A percentile compares a stretch with the other conserved stretches of the same genome.
These are phyloP conservation scores for Nannoperca australis DNA, from an alignment of 2,797 vertebrate genomes.

Conservation along the genomic window DNA sequence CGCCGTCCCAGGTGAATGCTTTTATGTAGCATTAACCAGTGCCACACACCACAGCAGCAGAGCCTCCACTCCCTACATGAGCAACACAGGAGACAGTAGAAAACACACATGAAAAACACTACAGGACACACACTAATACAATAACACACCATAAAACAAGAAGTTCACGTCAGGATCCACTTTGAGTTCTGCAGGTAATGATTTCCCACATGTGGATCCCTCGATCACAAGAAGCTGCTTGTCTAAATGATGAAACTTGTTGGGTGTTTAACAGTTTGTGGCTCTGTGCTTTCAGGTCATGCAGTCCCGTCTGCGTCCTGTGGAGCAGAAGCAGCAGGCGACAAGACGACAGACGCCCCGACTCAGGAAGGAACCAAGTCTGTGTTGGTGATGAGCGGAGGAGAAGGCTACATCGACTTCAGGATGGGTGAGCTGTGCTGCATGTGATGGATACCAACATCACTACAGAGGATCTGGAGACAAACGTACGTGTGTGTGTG, in stretches of 20 bases:
- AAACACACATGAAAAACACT: no score
- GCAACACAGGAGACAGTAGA: no score
- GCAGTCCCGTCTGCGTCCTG: slow-evolving; percentile 82
- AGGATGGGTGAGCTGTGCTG: slow-evolving; percentile 92
- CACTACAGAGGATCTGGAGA: rapidly evolving
- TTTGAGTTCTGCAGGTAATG: no score
- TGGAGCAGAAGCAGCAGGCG: slow-evolving; percentile 73
- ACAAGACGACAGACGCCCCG: slow-evolving; percentile 85
- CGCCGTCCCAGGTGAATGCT: slow-evolving; percentile 91
- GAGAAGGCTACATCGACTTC: slow-evolving; percentile 99
- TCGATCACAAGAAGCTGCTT: no score
- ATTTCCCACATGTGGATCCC: no score
- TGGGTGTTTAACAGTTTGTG: slow-evolving; percentile 21
- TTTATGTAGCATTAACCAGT: neutral
- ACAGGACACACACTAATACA: no score
- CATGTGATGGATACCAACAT: rapidly evolving
- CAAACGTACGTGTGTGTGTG: neutral
- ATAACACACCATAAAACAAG: no score
- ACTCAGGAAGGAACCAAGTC: slow-evolving; percentile 87
- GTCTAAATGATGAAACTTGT: neutral
- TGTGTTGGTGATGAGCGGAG: slow-evolving; percentile 96
- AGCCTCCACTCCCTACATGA: no score
- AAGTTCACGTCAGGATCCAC: no score
- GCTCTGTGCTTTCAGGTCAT: slow-evolving; percentile 84
- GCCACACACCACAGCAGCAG: no score